phyloP scores from a whole-genome alignment of 2,113 vertebrate genomes.

The Mustela nigripes region DNA sequence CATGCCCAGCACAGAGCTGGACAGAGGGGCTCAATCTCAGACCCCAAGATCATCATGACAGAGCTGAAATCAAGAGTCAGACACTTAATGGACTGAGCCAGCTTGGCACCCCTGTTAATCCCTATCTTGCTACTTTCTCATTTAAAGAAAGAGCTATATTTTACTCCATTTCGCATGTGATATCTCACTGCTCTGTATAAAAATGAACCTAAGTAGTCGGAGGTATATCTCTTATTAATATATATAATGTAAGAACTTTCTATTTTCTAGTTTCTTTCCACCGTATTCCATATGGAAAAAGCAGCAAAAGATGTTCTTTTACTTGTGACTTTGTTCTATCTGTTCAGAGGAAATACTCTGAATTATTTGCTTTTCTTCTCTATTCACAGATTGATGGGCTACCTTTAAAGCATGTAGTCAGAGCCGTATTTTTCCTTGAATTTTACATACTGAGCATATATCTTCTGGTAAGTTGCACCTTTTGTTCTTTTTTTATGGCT shows the following conservation, averaged over 20 bases:
- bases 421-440: constrained; percentile 38
- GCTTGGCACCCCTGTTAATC: not conserved
- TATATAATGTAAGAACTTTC: not conserved
- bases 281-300: constrained; percentile 9
- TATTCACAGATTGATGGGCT: constrained; percentile 53
- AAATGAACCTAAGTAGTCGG: not conserved
- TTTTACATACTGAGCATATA: constrained; percentile 78
- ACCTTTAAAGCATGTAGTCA: constrained; percentile 74
- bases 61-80: not conserved
- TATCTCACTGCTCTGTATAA: not conserved
- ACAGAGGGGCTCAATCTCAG: not conserved
- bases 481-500: constrained; percentile 79
- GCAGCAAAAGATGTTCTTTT: constrained; percentile 14
- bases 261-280: not conserved
- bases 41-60: not conserved
- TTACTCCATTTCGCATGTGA: not conserved
- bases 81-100: not conserved
- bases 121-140: not conserved
- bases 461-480: constrained; percentile 73
- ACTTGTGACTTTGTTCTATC: constrained; percentile 77
- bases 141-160: not conserved
- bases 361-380: constrained; percentile 63
- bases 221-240: constrained; percentile 33
- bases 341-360: constrained; percentile 79
- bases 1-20: not conserved